phyloP scores from a whole-genome alignment of 2,113 vertebrate species.

The Pelecanoides urinatrix region DNA sequence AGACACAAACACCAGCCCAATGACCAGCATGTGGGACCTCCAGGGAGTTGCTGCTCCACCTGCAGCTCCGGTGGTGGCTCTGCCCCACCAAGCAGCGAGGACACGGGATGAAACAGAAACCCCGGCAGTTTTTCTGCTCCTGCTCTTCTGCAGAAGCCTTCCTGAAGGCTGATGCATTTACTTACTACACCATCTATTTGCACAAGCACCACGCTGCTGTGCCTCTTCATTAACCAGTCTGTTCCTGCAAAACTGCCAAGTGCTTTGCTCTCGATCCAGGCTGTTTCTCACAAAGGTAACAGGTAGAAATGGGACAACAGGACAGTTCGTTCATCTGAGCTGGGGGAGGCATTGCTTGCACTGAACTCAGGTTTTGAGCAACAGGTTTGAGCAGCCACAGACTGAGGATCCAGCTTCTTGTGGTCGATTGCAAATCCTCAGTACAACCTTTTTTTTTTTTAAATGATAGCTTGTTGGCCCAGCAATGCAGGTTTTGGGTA shows the following conservation, averaged over 20 bases:
- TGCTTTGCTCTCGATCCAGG: neutral
- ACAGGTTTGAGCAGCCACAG: neutral
- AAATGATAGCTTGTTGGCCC: neutral
- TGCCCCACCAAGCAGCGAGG: neutral
- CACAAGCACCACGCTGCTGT: neutral
- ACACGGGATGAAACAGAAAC: neutral
- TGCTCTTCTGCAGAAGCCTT: neutral
- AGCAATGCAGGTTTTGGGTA: neutral
- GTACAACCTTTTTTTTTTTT: neutral
- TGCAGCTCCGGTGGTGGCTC: neutral
- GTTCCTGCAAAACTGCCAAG: neutral
- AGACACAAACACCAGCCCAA: neutral
- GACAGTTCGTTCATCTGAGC: neutral
- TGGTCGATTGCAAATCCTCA: neutral
- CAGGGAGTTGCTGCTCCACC: neutral
- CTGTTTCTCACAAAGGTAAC: neutral
- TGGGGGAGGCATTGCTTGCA: neutral
- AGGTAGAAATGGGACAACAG: neutral
- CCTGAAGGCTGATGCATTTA: neutral
- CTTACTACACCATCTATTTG: neutral
- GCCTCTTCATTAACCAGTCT: neutral
- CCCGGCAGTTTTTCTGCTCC: neutral
- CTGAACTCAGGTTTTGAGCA: neutral
- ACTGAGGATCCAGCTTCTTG: neutral
- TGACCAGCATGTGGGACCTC: neutral